These are phyloP conservation scores for Sebastes flavidus DNA, from an alignment of 2,797 vertebrate species.

Conservation along the genomic window DNA sequence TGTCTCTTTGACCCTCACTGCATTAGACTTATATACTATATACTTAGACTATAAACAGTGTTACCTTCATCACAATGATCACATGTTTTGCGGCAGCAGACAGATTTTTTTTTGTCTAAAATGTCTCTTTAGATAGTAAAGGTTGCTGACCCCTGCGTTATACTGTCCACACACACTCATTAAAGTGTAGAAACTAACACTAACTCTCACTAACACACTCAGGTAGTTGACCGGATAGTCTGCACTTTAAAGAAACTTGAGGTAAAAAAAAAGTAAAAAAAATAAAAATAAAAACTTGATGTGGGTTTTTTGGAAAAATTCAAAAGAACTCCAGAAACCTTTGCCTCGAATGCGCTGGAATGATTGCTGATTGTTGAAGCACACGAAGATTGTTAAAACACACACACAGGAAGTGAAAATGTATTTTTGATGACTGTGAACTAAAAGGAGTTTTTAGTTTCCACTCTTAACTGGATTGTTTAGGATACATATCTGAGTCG, in stretches of 20 bases:
- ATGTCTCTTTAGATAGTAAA: too few relatives aligned
- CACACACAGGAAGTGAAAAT: constrained; percentile 53
- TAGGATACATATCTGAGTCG: not conserved
- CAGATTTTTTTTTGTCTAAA: too few relatives aligned
- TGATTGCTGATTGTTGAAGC: constrained; percentile 36
- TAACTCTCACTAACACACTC: constrained; percentile 74
- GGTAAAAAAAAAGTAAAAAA: constrained; percentile 8
- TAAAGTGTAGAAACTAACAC: constrained; percentile 61
- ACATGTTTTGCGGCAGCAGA: too few relatives aligned
- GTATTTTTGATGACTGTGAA: constrained; percentile 65
- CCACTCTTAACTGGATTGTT: constrained; percentile 16
- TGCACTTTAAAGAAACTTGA: constrained; percentile 79
- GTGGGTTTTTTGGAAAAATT: constrained; percentile 4
- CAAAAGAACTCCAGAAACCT: not conserved
- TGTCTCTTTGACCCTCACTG: too few relatives aligned
- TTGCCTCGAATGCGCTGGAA: constrained; percentile 48
- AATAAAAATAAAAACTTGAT: not conserved
- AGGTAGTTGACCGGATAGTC: constrained; percentile 78
- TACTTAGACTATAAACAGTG: too few relatives aligned
- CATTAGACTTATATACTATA: too few relatives aligned
- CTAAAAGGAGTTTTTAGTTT: constrained; percentile 4
- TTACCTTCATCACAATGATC: too few relatives aligned
- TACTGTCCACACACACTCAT: not conserved
- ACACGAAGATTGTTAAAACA: constrained; percentile 37
- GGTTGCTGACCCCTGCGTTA: too few relatives aligned